phyloP scores from a whole-genome alignment of 2,797 vertebrate genomes.

The Pangasius sanitwongsei region DNA sequence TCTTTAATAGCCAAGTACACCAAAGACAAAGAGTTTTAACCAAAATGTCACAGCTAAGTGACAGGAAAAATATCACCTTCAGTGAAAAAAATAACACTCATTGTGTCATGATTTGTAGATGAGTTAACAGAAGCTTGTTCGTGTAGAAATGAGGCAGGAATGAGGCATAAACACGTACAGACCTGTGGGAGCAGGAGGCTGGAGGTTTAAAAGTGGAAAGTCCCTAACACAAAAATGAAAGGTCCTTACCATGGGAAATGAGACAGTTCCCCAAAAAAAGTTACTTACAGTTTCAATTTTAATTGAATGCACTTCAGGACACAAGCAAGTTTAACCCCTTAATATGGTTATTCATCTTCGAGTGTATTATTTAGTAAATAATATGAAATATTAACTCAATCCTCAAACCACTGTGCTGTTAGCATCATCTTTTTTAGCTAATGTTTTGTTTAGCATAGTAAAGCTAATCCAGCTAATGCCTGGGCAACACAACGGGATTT shows the following conservation, averaged over 20 bases:
- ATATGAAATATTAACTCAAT: not conserved
- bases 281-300: not conserved
- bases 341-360: not conserved
- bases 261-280: not conserved
- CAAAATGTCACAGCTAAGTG: not conserved
- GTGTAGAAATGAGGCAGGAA: not conserved
- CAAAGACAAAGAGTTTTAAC: not conserved
- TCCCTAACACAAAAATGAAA: not conserved
- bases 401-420: not conserved
- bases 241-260: not conserved
- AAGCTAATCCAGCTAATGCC: not conserved
- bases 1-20: not conserved
- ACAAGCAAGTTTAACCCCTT: not conserved
- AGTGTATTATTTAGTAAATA: not conserved
- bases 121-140: not conserved
- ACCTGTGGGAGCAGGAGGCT: not conserved
- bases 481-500: not conserved
- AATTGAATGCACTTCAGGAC: not conserved
- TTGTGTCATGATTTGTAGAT: not conserved
- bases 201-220: not conserved
- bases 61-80: constrained; percentile 3
- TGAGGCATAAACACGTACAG: not conserved
- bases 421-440: not conserved
- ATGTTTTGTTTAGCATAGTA: not conserved
- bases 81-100: not conserved